Conservation (phyloP, 2,797 vertebrate species). For the Basileuterus tristriatus region DNA sequence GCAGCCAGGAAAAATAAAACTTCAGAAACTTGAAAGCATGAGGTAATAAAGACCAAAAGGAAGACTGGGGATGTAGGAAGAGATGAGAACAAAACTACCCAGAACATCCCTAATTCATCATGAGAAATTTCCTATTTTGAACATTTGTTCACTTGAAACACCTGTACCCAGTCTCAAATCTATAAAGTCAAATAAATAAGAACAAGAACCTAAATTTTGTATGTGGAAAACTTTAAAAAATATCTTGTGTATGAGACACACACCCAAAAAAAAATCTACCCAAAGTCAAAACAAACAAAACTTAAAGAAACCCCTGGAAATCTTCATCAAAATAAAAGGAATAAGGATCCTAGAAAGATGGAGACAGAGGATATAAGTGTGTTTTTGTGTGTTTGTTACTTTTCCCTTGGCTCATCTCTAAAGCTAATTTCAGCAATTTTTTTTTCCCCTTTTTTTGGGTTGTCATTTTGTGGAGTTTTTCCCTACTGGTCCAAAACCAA, state of each 20-base stretch:
- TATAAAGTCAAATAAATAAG: neutral
- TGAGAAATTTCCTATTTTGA: neutral
- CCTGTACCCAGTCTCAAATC: neutral
- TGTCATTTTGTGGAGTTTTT: neutral
- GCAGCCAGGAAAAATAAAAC: neutral
- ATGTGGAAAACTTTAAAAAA: neutral
- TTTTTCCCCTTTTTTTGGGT: fast-evolving
- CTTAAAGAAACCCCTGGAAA: neutral
- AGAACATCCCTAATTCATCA: neutral
- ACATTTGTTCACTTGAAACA: neutral
- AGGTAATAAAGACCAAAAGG: neutral
- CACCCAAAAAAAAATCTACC: fast-evolving
- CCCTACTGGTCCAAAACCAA: neutral
- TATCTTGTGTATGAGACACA: neutral
- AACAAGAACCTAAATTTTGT: neutral
- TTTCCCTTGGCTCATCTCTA: neutral
- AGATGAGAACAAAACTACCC: neutral
- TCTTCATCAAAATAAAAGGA: neutral
- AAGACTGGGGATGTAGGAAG: neutral
- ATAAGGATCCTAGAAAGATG: neutral
- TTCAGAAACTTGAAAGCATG: neutral
- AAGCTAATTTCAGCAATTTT: neutral
- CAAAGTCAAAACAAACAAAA: neutral
- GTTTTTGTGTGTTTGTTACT: neutral
- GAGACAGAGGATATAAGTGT: fast-evolving